Percentiles rank a stretch among this genome's conserved stretches.
Evolutionary conservation across 2,888 invertebrate genomes (phyloP).

Genomic region (Eupelmus urozonus): DNA sequence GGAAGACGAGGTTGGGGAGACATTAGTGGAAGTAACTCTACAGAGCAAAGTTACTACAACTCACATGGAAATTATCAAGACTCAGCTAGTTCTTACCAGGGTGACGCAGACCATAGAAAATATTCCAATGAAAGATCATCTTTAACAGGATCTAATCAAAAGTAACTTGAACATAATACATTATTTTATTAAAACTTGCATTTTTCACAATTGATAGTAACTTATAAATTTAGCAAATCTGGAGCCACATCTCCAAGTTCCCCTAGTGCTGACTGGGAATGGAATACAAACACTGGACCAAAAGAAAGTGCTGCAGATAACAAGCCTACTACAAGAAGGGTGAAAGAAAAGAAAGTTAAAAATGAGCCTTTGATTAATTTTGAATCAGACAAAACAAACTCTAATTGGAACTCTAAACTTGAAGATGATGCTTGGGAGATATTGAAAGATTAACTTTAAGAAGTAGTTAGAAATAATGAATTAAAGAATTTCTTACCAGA

Average conservation of each 20-base stretch:
- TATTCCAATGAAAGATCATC: constrained; percentile 73
- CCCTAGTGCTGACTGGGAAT: constrained; percentile 69
- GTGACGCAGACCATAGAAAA: constrained; percentile 64
- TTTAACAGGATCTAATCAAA: constrained; percentile 67
- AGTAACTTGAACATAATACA: constrained; percentile 62
- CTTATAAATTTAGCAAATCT: constrained; percentile 59
- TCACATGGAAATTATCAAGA: constrained; percentile 72
- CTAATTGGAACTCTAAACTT: constrained; percentile 71
- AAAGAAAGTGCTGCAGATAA: constrained; percentile 62
- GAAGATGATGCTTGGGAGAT: constrained; percentile 76
- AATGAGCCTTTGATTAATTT: constrained; percentile 71
- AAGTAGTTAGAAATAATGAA: constrained; percentile 59
- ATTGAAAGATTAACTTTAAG: constrained; percentile 71
- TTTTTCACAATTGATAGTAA: constrained; percentile 32
- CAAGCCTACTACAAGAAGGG: constrained; percentile 62
- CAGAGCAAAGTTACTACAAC: constrained; percentile 73
- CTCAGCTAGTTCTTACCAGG: constrained; percentile 70
- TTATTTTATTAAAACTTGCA: background rate
- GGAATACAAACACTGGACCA: constrained; percentile 66
- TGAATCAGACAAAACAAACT: constrained; percentile 67
- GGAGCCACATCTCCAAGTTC: constrained; percentile 64
- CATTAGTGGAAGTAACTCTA: constrained; percentile 79
- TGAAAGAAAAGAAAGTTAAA: constrained; percentile 66
- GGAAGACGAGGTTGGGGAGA: constrained; percentile 84
- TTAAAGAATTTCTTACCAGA: constrained; percentile 52